A percentile compares a stretch with the other conserved stretches of the same genome.
Evolutionary conservation across 2,888 invertebrate species (phyloP).

Genomic region (Parochlus steinenii): DNA sequence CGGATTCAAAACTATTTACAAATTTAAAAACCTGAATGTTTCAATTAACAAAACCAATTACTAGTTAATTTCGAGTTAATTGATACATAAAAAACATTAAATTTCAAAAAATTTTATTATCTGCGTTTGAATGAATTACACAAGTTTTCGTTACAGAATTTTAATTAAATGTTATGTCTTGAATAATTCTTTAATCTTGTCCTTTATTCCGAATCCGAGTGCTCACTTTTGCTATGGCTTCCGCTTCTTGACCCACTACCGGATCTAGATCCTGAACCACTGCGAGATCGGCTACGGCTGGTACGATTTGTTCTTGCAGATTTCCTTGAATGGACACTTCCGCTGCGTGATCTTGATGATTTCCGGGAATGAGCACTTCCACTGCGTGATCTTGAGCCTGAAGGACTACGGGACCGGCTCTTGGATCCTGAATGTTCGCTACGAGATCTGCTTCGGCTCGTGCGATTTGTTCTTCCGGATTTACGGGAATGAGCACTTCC

Average conservation of each 20-base stretch:
- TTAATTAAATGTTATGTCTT: too few relatives aligned
- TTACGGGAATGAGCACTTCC: neutral
- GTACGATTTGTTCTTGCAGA: conserved; percentile 2
- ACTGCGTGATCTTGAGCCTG: conserved; percentile 21
- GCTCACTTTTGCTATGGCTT: conserved; percentile 16
- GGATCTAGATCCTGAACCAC: conserved; percentile 30
- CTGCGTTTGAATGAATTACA: too few relatives aligned
- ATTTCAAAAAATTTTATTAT: too few relatives aligned
- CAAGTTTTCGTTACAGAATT: too few relatives aligned
- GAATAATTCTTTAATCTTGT: too few relatives aligned
- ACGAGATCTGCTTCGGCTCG: neutral
- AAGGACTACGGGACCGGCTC: conserved; percentile 15
- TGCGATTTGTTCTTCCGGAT: neutral
- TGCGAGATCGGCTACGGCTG: conserved; percentile 20
- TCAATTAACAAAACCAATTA: too few relatives aligned
- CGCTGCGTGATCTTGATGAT: conserved; percentile 26
- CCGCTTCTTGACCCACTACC: too few relatives aligned
- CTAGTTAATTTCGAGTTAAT: too few relatives aligned
- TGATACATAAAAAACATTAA: too few relatives aligned
- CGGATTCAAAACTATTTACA: too few relatives aligned
- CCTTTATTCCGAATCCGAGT: conserved; percentile 10
- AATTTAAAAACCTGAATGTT: too few relatives aligned
- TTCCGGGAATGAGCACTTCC: conserved; percentile 23
- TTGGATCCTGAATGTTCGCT: neutral
- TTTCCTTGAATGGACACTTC: conserved; percentile 21